Evolutionary conservation across 2,888 invertebrate species (phyloP), one percentile per base, ranked within the genome.

Genomic region (Disparrhopalites patrizii): DNA sequence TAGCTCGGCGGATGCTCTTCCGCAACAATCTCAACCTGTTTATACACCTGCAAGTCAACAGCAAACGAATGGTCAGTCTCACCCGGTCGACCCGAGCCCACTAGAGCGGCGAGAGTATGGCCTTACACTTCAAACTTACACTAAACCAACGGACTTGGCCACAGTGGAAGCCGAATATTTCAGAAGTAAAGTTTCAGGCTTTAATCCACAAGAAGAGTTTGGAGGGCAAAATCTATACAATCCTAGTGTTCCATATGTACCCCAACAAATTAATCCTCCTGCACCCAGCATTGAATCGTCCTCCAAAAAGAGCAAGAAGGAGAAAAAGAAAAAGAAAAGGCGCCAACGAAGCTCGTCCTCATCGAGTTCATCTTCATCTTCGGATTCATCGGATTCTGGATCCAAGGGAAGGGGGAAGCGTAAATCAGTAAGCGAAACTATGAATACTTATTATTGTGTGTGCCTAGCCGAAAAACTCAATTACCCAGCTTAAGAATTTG

Each of bases 271-370:
- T 18, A 38, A n/a, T 23, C 33, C 55, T 8, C 47, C 28, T 2
- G 28, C 50, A 7, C 43, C 64, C 25, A 28, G 31, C 8, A 50
- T 36, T 28, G 30, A 43, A 1, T n/a, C 23, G 18, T 27, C n/a
- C 5, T 18, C 58, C 7, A 67, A 72, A 36, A 31, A 25, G 38
- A 56, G 38, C 23, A 62, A 43, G 50, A 69, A 69, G 23, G 73
- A 74, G 50, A 72, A 72, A 61, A 65, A 69, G 51, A 73, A 73
- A 54, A 73, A 73, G 63, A 75, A 73, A 56, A 71, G 69, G 25
- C 66, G 69, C 2, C 68, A 69, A 30, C 62, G 69, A 7, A 68
- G 72, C 10, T 72, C 71, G 30, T 75, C 75, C 0, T 73, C 73
- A 1, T 69, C 70, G 4, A 74, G 73, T 2, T 73, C 73, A 0